Base-by-base conservation (phyloP, 2,797 vertebrate genomes). In the Microtus obscurus region DNA sequence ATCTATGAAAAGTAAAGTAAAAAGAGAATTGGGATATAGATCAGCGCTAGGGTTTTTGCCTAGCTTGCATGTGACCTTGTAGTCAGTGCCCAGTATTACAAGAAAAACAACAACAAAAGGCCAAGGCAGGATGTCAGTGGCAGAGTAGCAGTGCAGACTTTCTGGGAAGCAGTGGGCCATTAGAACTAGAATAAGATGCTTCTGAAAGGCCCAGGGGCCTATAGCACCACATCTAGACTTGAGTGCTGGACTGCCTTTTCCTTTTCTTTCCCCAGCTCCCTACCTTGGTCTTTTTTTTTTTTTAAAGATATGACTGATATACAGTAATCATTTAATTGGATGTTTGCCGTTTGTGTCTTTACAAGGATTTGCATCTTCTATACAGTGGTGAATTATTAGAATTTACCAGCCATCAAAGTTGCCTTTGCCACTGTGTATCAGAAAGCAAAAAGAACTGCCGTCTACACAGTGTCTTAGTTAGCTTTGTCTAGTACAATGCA, bases 151-250 rank as follows among this genome's bases (percentile, higher is more conserved):
- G 17, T 37, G 53, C 17, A n/a, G 69, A 53, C 25, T 13, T 89
- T 78, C 34, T 40, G 27, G 61, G 69, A 80, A 88, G 74, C 37
- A n/a, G 34, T 86, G 73, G 51, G 43, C 65, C 65, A 10, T 67
- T 14, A 8, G 71, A 31, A 10, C 21, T 43, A 27, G 77, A 73
- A 45, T 7, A 2, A 40, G 82, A 25, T 6, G 6, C 45, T 89
- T 61, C 37, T 1, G 0, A 31, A 13, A 51, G 51, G 6, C n/a
- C 45, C 25, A 13, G 0, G 5, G 1, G 2, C 23, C 2, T 2
- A 6, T 19, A 13, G 10, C 23, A 17, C 93, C 10, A 31, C 85
- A 45, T 0, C 45, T 65, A 6, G 17, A 21, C 17, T 4, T 37
- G 51, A 6, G 43, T 34, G 1, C 17, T 63, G 1, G 9, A 29